These are phyloP conservation scores for Nemotelus nigrinus DNA, from an alignment of 2,888 invertebrate genomes.

Conservation along the genomic window DNA sequence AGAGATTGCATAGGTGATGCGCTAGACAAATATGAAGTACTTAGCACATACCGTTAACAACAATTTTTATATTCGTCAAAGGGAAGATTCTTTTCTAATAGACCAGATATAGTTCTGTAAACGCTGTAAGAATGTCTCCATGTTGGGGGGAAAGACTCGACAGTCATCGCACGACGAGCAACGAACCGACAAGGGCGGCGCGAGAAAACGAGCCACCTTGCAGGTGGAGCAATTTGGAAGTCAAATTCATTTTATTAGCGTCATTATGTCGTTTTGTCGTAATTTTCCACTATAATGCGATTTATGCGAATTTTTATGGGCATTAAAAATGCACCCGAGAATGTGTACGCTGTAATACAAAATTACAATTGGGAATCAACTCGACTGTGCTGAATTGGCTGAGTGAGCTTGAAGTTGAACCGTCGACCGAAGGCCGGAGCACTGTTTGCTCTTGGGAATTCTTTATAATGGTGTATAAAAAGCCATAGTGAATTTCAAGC, in stretches of 20 bases:
- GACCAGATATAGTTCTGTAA: background rate
- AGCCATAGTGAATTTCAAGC: too few species aligned
- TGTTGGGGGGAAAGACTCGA: background rate
- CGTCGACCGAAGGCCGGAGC: background rate
- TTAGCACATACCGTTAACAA: conserved; percentile 31
- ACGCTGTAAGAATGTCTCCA: background rate
- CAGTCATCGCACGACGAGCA: too few species aligned
- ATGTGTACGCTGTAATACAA: background rate
- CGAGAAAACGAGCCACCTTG: conserved; percentile 7
- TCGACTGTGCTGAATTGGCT: background rate
- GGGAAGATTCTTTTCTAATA: conserved; percentile 1
- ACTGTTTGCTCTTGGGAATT: background rate
- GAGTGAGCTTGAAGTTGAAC: background rate
- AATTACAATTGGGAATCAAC: conserved; percentile 28
- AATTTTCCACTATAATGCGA: conserved; percentile 41
- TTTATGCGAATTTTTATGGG: conserved; percentile 40
- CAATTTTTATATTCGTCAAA: conserved; percentile 5
- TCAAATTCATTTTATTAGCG: conserved; percentile 44
- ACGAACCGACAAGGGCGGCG: background rate
- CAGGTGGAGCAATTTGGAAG: conserved; percentile 39
- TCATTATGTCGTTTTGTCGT: conserved; percentile 39
- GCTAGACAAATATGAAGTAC: conserved; percentile 32
- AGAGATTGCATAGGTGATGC: background rate
- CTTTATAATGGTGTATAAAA: background rate
- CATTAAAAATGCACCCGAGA: conserved; percentile 38